Base-by-base conservation (phyloP, 1,140 invertebrate species). In the Sycobia sp. region DNA sequence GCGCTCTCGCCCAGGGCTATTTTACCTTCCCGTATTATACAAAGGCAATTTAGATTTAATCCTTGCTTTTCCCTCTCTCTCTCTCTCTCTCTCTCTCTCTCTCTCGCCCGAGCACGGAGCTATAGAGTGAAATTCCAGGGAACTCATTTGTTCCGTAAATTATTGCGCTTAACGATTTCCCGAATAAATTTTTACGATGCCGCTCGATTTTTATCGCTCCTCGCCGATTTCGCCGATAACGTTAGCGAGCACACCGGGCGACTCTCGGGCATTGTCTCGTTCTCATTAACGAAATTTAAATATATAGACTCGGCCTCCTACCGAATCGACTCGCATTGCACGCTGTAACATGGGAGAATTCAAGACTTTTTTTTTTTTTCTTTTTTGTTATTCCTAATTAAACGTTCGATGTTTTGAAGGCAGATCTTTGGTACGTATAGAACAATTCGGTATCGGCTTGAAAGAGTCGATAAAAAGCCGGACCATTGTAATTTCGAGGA, bases 381-480 rank as follows among this genome's bases (percentile, higher is more conserved):
- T n/a, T n/a, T n/a, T n/a, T n/a, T n/a, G n/a, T n/a, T n/a, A n/a
- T 29, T 29, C 38, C 38, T 56, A 56, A 56, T 56, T 56, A 29
- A 25, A 56, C 39, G 16, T 20, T 32, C 0, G 53, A 29, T 25
- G 39, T 44, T 44, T 56, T 20, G 11, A 23, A 20, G 20, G 3
- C 23, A 46, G 39, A 34, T 36, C 14, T 34, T 41, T 18, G 25
- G n/a, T n/a, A n/a, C 10, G 18, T 60, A 66, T 64, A 7, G 39
- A 62, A 62, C 66, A 69, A 69, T 51, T 69, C 59, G 58, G 68
- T 44, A 67, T 69, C 56, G 59, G 53, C 18, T n/a, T n/a, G n/a
- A n/a, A n/a, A n/a, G n/a, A n/a, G n/a, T n/a, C n/a, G n/a, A n/a
- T n/a, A n/a, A n/a, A n/a, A n/a, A n/a, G n/a, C n/a, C n/a, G n/a